phyloP scores from a whole-genome alignment of 2,113 vertebrate genomes.

The Apistogramma diplotaenia region DNA sequence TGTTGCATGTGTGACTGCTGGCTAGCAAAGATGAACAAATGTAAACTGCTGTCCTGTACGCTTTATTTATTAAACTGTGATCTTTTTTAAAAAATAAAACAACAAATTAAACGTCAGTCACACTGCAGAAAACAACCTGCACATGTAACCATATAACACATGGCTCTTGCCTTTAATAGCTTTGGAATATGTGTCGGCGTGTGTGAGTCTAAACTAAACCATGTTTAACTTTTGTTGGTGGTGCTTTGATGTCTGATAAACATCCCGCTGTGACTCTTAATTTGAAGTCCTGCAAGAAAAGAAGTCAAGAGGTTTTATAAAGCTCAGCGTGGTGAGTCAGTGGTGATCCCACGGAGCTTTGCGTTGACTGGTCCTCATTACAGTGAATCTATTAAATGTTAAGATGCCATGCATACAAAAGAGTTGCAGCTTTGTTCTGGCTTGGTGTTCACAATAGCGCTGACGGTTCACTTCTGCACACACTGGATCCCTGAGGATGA shows the following conservation, averaged over 20 bases:
- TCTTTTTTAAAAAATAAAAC: background rate
- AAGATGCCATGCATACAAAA: background rate
- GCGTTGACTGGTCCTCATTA: background rate
- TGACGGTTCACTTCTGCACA: conserved; percentile 12
- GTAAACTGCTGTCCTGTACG: background rate
- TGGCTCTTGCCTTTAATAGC: background rate
- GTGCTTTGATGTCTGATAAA: background rate
- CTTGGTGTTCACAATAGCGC: background rate
- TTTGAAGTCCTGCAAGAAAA: background rate
- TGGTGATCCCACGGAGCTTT: background rate
- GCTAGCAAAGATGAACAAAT: background rate
- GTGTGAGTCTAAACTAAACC: background rate
- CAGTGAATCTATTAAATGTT: background rate
- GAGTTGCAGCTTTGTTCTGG: background rate
- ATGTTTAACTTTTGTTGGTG: background rate
- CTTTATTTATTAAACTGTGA: too few relatives aligned
- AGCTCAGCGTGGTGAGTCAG: background rate
- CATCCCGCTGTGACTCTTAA: background rate
- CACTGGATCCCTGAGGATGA: conserved; percentile 13
- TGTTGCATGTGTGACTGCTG: background rate
- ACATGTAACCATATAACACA: background rate
- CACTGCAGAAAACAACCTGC: background rate
- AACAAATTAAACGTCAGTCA: background rate
- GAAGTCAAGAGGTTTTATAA: background rate
- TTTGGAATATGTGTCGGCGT: background rate